phyloP scores from a whole-genome alignment of 2,888 invertebrate species.

The Zaprionus bogoriensis region DNA sequence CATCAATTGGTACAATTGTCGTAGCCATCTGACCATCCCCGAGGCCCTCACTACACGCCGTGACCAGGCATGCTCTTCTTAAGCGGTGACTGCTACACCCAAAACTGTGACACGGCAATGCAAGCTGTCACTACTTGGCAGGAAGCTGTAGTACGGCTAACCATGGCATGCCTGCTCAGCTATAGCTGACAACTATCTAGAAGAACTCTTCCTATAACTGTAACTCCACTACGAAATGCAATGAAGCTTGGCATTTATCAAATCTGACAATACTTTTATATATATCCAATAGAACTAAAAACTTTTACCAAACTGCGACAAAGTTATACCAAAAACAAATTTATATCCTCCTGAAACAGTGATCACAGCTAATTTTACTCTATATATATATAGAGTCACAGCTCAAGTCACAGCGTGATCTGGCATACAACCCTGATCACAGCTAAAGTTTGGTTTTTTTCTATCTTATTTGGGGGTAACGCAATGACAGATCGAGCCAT shows the following conservation, averaged over 20 bases:
- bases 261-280: not conserved
- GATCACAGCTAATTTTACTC: not conserved
- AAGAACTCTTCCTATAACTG: not conserved
- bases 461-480: slow-evolving; percentile 25
- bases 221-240: not conserved
- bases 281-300: too few relatives aligned
- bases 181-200: too few relatives aligned
- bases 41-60: slow-evolving; percentile 4
- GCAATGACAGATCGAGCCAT: slow-evolving; percentile 73
- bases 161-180: too few relatives aligned
- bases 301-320: too few relatives aligned
- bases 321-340: too few relatives aligned
- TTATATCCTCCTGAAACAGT: too few relatives aligned
- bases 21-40: slow-evolving; percentile 62
- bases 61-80: not conserved
- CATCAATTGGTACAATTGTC: slow-evolving; percentile 81
- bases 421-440: slow-evolving; percentile 23
- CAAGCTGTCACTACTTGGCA: slow-evolving; percentile 14
- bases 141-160: too few relatives aligned
- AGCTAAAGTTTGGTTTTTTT: slow-evolving; percentile 23
- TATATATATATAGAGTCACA: not conserved
- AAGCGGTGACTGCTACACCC: slow-evolving; percentile 6
- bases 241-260: not conserved
- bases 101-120: slow-evolving; percentile 14
- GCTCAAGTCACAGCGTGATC: slow-evolving; percentile 5